A percentile compares a stretch with the other conserved stretches of the same genome.
These are phyloP conservation scores for Margarornis squamiger DNA, from an alignment of 2,797 vertebrate genomes.

Conservation along the genomic window DNA sequence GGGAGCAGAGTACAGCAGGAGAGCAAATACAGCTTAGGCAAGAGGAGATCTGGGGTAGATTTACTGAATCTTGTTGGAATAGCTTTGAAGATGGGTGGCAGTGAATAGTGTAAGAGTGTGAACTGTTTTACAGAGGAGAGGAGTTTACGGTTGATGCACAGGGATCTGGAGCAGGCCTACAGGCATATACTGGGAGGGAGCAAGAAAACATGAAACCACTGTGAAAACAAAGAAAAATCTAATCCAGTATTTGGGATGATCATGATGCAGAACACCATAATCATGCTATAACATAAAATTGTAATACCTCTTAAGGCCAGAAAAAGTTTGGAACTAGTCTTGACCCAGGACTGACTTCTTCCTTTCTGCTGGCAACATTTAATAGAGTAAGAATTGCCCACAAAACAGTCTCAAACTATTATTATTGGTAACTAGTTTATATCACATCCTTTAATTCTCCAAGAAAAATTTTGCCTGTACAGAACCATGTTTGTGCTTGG, in stretches of 20 bases:
- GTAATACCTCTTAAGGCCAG: background rate
- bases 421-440: background rate
- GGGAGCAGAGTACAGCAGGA: background rate
- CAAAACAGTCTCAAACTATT: background rate
- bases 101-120: background rate
- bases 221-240: background rate
- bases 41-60: background rate
- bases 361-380: background rate
- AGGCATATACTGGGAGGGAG: background rate
- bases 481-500: background rate
- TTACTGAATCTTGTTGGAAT: background rate
- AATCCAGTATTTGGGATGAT: background rate
- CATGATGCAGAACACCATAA: background rate
- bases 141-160: fast-evolving
- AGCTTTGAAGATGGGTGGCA: background rate
- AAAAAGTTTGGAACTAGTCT: background rate
- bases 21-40: background rate
- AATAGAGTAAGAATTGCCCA: background rate
- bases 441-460: background rate
- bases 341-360: background rate
- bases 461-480: background rate
- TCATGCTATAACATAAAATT: background rate
- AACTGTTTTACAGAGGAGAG: background rate
- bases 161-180: background rate
- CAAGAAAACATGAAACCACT: background rate